phyloP scores from a whole-genome alignment of 2,797 vertebrate species.

The Acropternis orthonyx region DNA sequence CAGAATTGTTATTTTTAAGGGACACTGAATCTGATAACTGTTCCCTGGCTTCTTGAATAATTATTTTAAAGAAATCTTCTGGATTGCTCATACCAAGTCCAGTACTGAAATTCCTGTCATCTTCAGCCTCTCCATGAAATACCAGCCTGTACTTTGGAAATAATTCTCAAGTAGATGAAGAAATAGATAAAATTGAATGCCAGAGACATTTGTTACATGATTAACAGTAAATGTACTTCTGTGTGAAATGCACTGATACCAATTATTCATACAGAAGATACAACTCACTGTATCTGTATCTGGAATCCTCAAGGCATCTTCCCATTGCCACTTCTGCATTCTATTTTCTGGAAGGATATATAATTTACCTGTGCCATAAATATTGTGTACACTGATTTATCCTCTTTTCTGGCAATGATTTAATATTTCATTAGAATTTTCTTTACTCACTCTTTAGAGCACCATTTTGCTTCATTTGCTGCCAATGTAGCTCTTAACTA shows the following conservation, averaged over 20 bases:
- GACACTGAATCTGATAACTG: not conserved
- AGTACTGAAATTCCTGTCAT: not conserved
- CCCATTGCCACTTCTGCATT: not conserved
- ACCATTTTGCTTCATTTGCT: not conserved
- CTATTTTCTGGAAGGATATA: not conserved
- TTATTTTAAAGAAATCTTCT: not conserved
- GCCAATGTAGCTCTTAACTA: not conserved
- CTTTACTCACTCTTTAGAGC: not conserved
- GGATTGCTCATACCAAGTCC: not conserved
- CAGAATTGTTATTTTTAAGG: constrained; percentile 4
- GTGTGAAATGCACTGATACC: not conserved
- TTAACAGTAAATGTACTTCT: not conserved
- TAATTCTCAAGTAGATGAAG: not conserved
- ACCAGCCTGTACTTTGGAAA: not conserved
- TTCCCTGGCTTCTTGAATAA: not conserved
- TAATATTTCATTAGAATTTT: not conserved
- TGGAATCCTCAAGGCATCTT: not conserved
- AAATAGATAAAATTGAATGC: not conserved
- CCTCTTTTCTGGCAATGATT: not conserved
- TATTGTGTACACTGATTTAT: not conserved
- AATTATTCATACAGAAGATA: not conserved
- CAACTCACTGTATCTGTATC: not conserved
- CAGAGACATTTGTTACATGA: not conserved
- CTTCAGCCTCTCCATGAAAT: not conserved
- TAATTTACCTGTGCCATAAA: not conserved